These are phyloP conservation scores for Enteromius trimaculatus DNA, from an alignment of 2,797 vertebrate genomes.

Conservation along the genomic window DNA sequence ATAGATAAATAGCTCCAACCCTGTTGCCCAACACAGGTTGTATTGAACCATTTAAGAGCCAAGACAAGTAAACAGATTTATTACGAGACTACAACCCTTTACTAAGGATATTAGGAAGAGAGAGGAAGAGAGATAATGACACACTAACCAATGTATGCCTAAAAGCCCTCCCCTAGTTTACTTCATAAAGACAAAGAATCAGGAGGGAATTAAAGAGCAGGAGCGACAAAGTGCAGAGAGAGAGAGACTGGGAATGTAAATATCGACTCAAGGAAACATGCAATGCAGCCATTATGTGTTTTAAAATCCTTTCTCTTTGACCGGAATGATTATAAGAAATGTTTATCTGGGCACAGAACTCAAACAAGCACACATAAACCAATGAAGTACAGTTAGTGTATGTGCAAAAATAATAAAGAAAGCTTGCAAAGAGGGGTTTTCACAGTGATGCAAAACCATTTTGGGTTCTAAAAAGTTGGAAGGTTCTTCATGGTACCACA, in stretches of 20 bases:
- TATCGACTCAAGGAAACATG: neutral
- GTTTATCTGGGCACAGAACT: neutral
- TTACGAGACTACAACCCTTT: conserved; percentile 33
- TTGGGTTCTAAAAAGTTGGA: neutral
- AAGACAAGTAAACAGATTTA: conserved; percentile 46
- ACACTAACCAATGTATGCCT: neutral
- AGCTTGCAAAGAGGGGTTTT: neutral
- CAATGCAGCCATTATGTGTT: neutral
- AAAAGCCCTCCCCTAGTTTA: conserved; percentile 1
- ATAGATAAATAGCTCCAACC: conserved; percentile 11
- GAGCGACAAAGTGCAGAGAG: neutral
- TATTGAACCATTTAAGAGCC: conserved; percentile 44
- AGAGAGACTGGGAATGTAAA: conserved; percentile 6
- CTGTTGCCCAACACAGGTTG: conserved; percentile 9
- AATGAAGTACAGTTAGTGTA: neutral
- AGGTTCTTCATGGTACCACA: neutral
- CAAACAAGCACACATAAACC: neutral
- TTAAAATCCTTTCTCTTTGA: neutral
- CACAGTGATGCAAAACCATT: neutral
- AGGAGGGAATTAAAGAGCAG: neutral
- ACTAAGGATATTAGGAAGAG: conserved; percentile 21
- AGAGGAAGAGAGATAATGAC: conserved; percentile 15
- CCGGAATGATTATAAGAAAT: neutral
- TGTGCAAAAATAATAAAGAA: neutral
- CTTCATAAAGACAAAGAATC: conserved; percentile 32